Conservation (phyloP, 2,113 vertebrate species). For the Trogon melanurus region DNA sequence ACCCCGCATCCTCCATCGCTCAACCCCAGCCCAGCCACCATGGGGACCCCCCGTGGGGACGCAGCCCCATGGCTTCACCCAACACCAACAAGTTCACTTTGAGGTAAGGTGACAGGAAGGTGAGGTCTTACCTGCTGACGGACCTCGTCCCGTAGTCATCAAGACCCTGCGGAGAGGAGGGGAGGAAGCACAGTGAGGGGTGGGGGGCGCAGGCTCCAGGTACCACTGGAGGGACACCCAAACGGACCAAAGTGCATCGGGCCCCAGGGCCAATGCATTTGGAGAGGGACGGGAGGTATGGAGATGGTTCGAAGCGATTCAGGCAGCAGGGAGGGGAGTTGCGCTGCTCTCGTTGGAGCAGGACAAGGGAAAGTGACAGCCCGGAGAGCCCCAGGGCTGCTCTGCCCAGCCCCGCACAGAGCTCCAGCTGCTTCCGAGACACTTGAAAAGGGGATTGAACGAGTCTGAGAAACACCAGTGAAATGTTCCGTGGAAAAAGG, state of each 20-base stretch:
- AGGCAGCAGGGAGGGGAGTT: background rate
- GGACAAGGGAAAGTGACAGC: background rate
- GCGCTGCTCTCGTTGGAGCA: background rate
- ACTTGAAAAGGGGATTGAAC: background rate
- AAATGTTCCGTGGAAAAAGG: slow-evolving; percentile 12
- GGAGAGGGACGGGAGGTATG: background rate
- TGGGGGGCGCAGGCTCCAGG: background rate
- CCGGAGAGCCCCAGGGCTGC: background rate
- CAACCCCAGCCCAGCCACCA: background rate
- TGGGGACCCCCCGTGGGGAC: background rate
- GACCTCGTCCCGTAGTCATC: slow-evolving; percentile 89
- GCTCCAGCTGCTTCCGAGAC: background rate
- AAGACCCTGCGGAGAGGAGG: slow-evolving; percentile 72
- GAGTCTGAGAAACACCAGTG: background rate
- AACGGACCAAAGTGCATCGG: slow-evolving; percentile 11
- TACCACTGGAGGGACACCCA: rapidly evolving
- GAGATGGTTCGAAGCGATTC: background rate
- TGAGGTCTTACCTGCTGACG: slow-evolving; percentile 86
- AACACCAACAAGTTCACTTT: background rate
- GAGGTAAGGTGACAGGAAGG: background rate
- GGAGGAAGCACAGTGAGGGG: slow-evolving; percentile 7
- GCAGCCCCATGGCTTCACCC: background rate
- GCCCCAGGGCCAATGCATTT: slow-evolving; percentile 18
- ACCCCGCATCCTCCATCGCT: rapidly evolving
- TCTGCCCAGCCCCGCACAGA: background rate